These are phyloP conservation scores for Papilio dardanus DNA, from an alignment of 1,140 invertebrate genomes.

Conservation along the genomic window DNA sequence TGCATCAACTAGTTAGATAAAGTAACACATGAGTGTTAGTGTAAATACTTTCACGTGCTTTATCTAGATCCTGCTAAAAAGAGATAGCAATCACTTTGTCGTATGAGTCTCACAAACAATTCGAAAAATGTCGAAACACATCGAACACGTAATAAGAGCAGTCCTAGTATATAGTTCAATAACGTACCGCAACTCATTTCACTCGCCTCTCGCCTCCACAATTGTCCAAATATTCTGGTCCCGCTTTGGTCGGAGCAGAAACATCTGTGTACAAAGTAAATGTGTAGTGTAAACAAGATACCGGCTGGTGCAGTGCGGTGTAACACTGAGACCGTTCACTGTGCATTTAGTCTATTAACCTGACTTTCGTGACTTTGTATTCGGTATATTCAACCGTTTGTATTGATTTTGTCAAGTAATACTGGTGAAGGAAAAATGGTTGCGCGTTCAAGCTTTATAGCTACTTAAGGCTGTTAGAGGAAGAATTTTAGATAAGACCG, in stretches of 20 bases:
- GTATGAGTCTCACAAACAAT: background rate
- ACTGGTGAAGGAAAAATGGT: too few species aligned
- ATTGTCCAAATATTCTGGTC: conserved; percentile 83
- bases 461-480: too few species aligned
- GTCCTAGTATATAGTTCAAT: background rate
- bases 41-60: background rate
- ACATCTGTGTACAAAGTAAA: conserved; percentile 74
- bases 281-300: conserved; percentile 39
- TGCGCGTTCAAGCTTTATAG: too few species aligned
- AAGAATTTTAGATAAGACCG: too few species aligned
- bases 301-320: conserved; percentile 25
- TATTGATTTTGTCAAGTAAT: too few species aligned
- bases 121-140: background rate
- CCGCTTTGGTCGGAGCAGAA: conserved; percentile 82
- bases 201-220: conserved; percentile 77
- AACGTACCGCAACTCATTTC: conserved; percentile 81
- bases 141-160: background rate
- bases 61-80: background rate
- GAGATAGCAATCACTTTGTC: background rate
- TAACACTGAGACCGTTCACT: conserved; percentile 1
- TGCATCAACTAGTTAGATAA: background rate
- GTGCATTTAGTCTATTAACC: conserved; percentile 29
- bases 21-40: background rate
- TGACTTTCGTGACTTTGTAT: background rate
- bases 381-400: background rate